phyloP scores from a whole-genome alignment of 2,888 invertebrate species.

The Athalia circularis region DNA sequence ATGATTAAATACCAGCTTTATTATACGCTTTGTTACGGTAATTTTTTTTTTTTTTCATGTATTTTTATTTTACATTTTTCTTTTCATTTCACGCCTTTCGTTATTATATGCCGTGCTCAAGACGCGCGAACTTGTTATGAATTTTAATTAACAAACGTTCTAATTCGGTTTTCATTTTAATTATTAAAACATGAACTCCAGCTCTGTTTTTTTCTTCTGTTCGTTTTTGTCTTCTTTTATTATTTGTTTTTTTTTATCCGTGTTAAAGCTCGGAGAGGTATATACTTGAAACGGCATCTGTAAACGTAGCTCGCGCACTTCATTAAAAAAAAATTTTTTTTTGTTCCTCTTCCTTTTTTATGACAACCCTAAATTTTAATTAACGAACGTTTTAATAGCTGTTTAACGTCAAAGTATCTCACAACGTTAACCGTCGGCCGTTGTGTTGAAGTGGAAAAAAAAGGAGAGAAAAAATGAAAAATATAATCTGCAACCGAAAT shows the following conservation, averaged over 20 bases:
- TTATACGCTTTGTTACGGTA: too few relatives aligned
- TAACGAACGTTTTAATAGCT: conserved; percentile 44
- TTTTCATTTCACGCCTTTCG: too few relatives aligned
- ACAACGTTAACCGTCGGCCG: conserved; percentile 32
- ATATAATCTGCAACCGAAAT: not conserved
- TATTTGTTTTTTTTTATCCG: conserved; percentile 4
- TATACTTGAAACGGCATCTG: conserved; percentile 35
- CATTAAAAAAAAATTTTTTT: not conserved
- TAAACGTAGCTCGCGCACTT: conserved; percentile 12
- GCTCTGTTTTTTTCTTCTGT: too few relatives aligned
- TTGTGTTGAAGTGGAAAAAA: not conserved
- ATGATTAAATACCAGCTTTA: too few relatives aligned
- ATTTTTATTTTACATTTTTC: too few relatives aligned
- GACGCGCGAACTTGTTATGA: conserved; percentile 11
- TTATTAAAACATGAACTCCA: conserved; percentile 32
- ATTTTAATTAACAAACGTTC: conserved; percentile 39
- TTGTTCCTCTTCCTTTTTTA: not conserved
- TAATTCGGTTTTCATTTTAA: conserved; percentile 32
- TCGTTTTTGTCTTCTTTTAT: too few relatives aligned
- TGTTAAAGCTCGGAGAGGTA: not conserved
- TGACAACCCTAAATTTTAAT: conserved; percentile 42
- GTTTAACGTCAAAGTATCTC: conserved; percentile 40
- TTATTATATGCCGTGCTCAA: not conserved
- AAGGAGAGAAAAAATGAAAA: not conserved
- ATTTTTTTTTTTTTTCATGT: too few relatives aligned